Evolutionary conservation across 2,113 vertebrate genomes (phyloP).

Genomic region (Eclectus roratus): DNA sequence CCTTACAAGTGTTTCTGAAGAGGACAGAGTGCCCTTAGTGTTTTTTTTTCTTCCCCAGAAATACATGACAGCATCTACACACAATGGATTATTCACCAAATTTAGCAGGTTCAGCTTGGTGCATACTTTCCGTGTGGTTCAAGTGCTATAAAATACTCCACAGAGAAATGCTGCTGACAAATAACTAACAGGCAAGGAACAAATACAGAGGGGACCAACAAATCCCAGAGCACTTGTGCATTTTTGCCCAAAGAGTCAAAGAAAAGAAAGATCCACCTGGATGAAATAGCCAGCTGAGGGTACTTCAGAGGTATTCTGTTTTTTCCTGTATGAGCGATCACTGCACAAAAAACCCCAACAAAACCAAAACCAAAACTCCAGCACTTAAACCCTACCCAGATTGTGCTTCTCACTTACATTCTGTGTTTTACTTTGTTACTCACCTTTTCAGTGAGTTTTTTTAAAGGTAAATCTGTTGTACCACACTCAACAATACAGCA

Average conservation of each 20-base stretch:
- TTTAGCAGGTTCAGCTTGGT: background rate
- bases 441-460: background rate
- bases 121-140: background rate
- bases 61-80: background rate
- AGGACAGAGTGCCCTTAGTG: background rate
- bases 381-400: background rate
- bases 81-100: slow-evolving; percentile 4
- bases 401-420: background rate
- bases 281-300: background rate
- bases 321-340: background rate
- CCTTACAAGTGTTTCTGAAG: background rate
- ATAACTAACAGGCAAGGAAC: background rate
- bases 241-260: background rate
- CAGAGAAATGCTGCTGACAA: background rate
- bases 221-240: background rate
- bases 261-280: background rate
- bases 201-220: background rate
- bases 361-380: background rate
- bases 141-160: slow-evolving; percentile 1
- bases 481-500: background rate
- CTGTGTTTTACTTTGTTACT: background rate
- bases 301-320: background rate
- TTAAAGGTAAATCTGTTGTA: background rate
- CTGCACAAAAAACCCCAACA: background rate
- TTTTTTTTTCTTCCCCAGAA: background rate